A percentile compares a stretch with the other conserved stretches of the same genome.
Conservation (phyloP, 2,888 invertebrate genomes). For the Argyra leucocephala region DNA sequence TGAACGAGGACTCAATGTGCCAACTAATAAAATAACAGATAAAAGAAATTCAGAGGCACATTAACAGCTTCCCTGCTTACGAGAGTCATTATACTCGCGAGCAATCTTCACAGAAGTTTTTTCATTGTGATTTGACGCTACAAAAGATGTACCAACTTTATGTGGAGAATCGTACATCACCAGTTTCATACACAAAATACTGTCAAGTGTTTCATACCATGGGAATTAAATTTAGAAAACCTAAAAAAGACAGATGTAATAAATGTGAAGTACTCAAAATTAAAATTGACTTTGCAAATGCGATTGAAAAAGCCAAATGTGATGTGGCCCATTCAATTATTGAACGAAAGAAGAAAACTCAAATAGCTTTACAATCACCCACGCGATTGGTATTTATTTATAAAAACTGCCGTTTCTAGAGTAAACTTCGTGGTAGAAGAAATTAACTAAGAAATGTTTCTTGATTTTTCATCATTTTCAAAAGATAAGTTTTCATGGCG, state of each 20-base stretch:
- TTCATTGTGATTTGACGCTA: constrained; percentile 10
- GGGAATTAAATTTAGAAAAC: constrained; percentile 19
- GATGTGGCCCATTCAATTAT: neutral
- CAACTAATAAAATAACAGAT: constrained; percentile 15
- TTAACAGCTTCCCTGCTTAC: constrained; percentile 20
- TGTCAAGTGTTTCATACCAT: constrained; percentile 19
- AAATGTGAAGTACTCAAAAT: constrained; percentile 17
- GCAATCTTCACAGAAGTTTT: constrained; percentile 14
- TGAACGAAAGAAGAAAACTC: constrained; percentile 4
- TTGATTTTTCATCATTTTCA: too few relatives aligned
- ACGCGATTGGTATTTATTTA: too few relatives aligned
- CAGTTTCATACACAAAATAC: constrained; percentile 18
- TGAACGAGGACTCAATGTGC: constrained; percentile 7
- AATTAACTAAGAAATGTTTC: too few relatives aligned
- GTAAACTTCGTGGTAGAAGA: too few relatives aligned
- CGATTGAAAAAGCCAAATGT: neutral
- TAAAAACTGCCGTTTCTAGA: too few relatives aligned
- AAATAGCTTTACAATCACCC: too few relatives aligned
- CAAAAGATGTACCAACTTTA: constrained; percentile 20
- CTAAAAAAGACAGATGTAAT: constrained; percentile 19
- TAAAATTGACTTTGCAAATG: neutral
- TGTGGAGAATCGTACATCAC: constrained; percentile 10
- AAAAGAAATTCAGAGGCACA: constrained; percentile 17
- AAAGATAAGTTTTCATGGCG: too few relatives aligned
- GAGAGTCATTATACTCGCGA: constrained; percentile 18